These are phyloP conservation scores for Ceyx erithaca DNA, from an alignment of 2,797 vertebrate species.

Conservation along the genomic window DNA sequence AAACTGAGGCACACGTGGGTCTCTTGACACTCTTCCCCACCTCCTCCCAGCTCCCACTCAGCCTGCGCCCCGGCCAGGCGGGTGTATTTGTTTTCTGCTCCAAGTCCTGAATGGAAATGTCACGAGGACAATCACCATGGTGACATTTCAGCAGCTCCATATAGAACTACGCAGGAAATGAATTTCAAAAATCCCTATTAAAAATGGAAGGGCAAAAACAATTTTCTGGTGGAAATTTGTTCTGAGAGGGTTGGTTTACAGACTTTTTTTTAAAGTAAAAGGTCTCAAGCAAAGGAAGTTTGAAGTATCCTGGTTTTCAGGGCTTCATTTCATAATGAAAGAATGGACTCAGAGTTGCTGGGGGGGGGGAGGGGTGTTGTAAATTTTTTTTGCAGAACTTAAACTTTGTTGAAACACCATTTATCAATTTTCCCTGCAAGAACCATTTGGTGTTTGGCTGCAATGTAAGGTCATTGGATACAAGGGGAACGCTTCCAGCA, in stretches of 20 bases:
- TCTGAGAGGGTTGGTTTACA: not conserved
- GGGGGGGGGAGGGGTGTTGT: too few relatives aligned
- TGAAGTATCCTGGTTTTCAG: not conserved
- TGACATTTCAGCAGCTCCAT: constrained; percentile 56
- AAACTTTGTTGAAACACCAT: not conserved
- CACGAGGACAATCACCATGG: constrained; percentile 69
- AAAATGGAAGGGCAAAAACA: constrained; percentile 56
- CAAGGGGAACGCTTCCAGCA: not conserved
- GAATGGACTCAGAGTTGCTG: too few relatives aligned
- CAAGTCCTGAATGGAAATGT: constrained; percentile 38
- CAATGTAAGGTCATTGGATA: not conserved
- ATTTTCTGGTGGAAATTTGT: constrained; percentile 31
- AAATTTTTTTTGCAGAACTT: not conserved
- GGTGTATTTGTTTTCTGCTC: not conserved
- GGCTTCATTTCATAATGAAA: not conserved
- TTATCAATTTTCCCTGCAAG: not conserved
- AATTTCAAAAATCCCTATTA: constrained; percentile 56
- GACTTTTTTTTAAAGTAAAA: not conserved
- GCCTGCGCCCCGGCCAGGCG: not conserved
- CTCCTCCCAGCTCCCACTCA: not conserved
- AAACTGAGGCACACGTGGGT: not conserved
- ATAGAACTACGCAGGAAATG: constrained; percentile 39
- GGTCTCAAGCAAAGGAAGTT: not conserved
- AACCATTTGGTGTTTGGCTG: not conserved
- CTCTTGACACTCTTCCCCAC: not conserved